Evolutionary conservation across 2,888 invertebrate genomes (phyloP), one percentile per base, ranked within the genome.

Genomic region (Ectropis crepuscularia): DNA sequence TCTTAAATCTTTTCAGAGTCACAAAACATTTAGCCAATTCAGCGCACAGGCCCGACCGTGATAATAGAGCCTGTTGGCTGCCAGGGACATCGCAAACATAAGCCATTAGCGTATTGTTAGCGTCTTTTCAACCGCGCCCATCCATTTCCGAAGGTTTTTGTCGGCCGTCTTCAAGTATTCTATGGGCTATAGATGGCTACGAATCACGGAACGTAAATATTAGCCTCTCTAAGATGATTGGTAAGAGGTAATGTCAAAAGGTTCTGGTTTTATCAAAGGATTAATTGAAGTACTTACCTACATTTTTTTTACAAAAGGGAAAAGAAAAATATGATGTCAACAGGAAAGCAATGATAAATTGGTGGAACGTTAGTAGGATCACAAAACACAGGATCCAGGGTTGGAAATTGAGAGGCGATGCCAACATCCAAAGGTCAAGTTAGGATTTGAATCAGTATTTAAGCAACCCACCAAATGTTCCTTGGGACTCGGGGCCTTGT

Each of bases 11-110:
- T 91, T 90, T 89, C 86, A 85, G 82, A 78, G 81, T 83, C 85
- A 89, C 89, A 91, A 91, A 90, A 89, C 88, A 90, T 91, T 92
- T 88, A 89, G 89, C 88, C 89, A 90, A 90, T 91, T 90, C 90
- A 91, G 87, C 87, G 87, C 86, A 86, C 89, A 84, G 83, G 82
- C 78, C 81, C 82, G 79, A 76, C 80, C 80, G 82, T 81, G 85
- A 90, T 91, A 90, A 91, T 89, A 87, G 86, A 86, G 86, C 86
- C 86, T 86, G 89, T 88, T 86, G 88, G 85, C 86, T 82, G 85
- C 82, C 82, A 85, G 83, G 89, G 88, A 86, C 88, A 87, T 87
- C 85, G 85, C 87, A 90, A 92, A 90, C 89, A 90, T 86, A 88
- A 89, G 86, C 89, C 90, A 90, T 90, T 90, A 90, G 84, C 86